Evolutionary conservation across 2,797 vertebrate genomes (phyloP), one percentile per base, ranked within the genome.

Genomic region (Crenichthys baileyi): DNA sequence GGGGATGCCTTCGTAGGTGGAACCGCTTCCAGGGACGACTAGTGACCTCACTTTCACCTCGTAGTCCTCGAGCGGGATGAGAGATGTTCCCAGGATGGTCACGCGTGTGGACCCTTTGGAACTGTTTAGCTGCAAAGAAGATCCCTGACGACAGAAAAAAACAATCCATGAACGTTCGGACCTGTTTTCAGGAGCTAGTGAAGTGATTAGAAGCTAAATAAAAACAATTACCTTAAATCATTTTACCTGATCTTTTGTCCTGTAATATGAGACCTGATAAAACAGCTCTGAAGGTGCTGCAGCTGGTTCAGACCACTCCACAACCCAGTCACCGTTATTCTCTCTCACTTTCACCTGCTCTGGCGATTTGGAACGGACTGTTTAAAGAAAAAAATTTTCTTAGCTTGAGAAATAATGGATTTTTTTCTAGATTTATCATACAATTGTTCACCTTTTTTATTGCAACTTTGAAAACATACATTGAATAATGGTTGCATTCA

Each of bases 221-320:
- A 15, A 63, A 4, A 5, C 15, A 0, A 8, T 18, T 2, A 51
- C 9, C 18, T 55, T 4, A 20, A 72, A 1, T 24, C 16, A 41
- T 50, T 80, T 76, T 55, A 94, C 94, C 89, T 81, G 26, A 5
- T 89, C 78, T 1, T 78, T 15, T 8, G 20, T 65, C 46, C 41
- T 90, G 89, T 90, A 79, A 72, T 93, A 94, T 60, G 74, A 78
- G 73, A 93, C 81, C 73, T 94, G 77, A 61, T 94, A 93, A 6
- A 1, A 36, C n/a, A 93, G 70, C 22, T n/a, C 1, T 0, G 0
- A 0, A 7, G 77, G 0, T 3, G 1, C 26, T 2, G 4, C 11
- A 44, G 9, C 36, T 0, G 91, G 78, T 3, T 65, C 0, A 0
- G 50, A 83, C 95, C 95, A 95, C 9, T 83, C 41, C 44, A 94